phyloP scores from a whole-genome alignment of 1,140 invertebrate species.

The Pteromalus puparum region DNA sequence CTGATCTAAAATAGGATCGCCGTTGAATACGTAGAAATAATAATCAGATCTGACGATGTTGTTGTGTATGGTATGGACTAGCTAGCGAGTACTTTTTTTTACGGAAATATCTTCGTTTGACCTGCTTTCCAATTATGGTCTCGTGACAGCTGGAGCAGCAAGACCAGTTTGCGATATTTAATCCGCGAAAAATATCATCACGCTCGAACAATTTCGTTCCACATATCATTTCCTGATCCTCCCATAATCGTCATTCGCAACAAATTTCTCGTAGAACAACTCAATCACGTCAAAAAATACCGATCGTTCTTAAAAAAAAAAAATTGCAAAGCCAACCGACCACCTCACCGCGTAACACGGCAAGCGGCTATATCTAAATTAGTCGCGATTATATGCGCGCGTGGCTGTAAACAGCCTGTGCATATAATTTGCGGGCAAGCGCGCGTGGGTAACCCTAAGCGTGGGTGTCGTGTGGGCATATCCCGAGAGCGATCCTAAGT shows the following conservation, averaged over 20 bases:
- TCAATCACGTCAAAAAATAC: not conserved
- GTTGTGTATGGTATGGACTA: too few species aligned
- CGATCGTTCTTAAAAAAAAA: not conserved
- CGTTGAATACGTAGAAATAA: not conserved
- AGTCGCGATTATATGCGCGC: constrained; percentile 17
- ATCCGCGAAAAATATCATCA: not conserved
- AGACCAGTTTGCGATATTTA: not conserved
- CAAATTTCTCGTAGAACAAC: too few species aligned
- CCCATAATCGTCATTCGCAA: not conserved
- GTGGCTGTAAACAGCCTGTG: not conserved
- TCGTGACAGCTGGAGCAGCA: not conserved
- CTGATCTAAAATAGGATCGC: not conserved
- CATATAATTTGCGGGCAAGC: constrained; percentile 1
- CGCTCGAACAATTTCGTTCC: not conserved
- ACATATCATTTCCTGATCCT: not conserved
- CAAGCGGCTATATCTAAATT: constrained; percentile 16
- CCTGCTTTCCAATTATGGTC: not conserved
- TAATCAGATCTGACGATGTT: not conserved
- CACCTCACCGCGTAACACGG: not conserved
- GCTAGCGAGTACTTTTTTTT: not conserved
- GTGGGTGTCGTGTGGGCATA: constrained; percentile 5
- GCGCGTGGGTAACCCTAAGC: not conserved
- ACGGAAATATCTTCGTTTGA: not conserved
- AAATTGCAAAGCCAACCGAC: not conserved
- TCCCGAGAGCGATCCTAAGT: not conserved